Conservation (phyloP, 2,888 invertebrate genomes). For the Anthrax anthrax region DNA sequence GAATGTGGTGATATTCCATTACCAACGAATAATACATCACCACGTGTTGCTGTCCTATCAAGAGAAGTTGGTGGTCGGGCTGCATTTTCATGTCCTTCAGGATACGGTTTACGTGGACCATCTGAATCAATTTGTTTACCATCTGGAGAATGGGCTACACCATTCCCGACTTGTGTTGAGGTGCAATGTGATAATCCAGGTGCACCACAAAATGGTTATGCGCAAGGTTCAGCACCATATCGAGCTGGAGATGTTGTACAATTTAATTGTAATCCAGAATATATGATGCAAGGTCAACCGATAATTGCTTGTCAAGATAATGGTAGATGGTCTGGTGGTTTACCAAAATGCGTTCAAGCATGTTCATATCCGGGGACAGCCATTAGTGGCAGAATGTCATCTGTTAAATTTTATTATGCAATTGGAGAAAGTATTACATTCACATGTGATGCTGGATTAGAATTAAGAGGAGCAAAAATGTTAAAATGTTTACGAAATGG, state of each 20-base stretch:
- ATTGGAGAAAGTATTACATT: slow-evolving; percentile 75
- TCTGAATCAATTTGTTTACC: slow-evolving; percentile 61
- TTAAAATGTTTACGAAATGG: slow-evolving; percentile 66
- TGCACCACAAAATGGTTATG: slow-evolving; percentile 62
- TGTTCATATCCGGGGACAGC: slow-evolving; percentile 80
- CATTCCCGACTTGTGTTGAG: slow-evolving; percentile 64
- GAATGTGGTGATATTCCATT: slow-evolving; percentile 64
- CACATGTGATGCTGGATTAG: slow-evolving; percentile 64
- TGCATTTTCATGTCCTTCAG: slow-evolving; percentile 63
- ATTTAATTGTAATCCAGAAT: slow-evolving; percentile 76
- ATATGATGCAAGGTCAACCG: slow-evolving; percentile 81
- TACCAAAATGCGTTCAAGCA: slow-evolving; percentile 76
- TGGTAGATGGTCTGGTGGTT: slow-evolving; percentile 69
- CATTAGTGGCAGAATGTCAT: slow-evolving; percentile 72
- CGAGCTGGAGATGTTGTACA: slow-evolving; percentile 74
- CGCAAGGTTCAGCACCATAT: slow-evolving; percentile 62
- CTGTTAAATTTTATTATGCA: slow-evolving; percentile 77
- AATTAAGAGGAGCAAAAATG: slow-evolving; percentile 61
- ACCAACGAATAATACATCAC: slow-evolving; percentile 41
- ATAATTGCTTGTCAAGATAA: slow-evolving; percentile 80
- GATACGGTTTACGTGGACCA: slow-evolving; percentile 61
- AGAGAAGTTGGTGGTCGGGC: slow-evolving; percentile 69
- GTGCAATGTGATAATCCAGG: slow-evolving; percentile 65
- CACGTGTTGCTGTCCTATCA: slow-evolving; percentile 58
- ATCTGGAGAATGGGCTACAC: slow-evolving; percentile 65